These are phyloP conservation scores for Pyrocephalus nanus DNA, from an alignment of 2,797 vertebrate genomes.

Conservation along the genomic window DNA sequence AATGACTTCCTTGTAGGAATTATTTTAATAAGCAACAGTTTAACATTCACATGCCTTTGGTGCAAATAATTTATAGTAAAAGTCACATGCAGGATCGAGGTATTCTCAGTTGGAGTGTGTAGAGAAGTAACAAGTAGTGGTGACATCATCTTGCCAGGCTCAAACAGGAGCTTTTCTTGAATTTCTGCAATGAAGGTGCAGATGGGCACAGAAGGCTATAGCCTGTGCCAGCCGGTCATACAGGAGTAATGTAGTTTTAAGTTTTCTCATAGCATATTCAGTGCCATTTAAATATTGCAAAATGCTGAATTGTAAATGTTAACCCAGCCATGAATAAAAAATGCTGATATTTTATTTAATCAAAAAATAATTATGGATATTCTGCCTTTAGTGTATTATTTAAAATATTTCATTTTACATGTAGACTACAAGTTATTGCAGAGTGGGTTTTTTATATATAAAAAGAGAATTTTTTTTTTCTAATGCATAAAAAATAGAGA, in stretches of 20 bases:
- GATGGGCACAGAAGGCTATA: neutral
- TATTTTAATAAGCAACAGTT: slow-evolving; percentile 24
- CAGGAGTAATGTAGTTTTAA: slow-evolving; percentile 48
- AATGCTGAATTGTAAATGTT: slow-evolving; percentile 75
- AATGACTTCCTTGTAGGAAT: slow-evolving; percentile 2
- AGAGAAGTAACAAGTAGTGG: neutral
- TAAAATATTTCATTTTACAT: slow-evolving; percentile 73
- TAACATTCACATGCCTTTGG: neutral
- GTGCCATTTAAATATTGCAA: slow-evolving; percentile 74
- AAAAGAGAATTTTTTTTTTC: slow-evolving; percentile 49
- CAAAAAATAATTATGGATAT: slow-evolving; percentile 73
- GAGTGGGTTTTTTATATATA: neutral
- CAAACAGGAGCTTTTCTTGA: slow-evolving; percentile 1
- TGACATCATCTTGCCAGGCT: neutral
- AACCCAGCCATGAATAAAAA: slow-evolving; percentile 75
- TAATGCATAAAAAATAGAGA: slow-evolving; percentile 65
- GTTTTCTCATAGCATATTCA: slow-evolving; percentile 72
- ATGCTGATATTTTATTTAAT: slow-evolving; percentile 79
- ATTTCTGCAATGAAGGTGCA: slow-evolving; percentile 2
- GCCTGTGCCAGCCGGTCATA: neutral
- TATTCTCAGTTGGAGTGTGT: neutral
- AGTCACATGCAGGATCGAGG: neutral
- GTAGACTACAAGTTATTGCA: slow-evolving; percentile 36
- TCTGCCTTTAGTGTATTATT: slow-evolving; percentile 71
- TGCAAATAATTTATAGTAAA: slow-evolving; percentile 26